phyloP scores from a whole-genome alignment of 2,797 vertebrate genomes.

The Odontamblyopus rebecca region DNA sequence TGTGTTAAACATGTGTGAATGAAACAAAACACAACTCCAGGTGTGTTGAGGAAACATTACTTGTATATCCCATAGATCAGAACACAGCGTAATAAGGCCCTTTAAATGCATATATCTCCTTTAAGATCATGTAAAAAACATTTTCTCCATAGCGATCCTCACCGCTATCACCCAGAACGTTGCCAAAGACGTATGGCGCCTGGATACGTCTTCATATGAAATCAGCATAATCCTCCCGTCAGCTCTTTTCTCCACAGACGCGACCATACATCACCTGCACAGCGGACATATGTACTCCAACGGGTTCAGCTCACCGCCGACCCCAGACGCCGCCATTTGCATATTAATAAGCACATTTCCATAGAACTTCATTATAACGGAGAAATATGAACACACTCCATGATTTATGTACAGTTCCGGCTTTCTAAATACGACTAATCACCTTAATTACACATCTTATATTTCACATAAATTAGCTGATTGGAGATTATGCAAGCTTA shows the following conservation, averaged over 20 bases:
- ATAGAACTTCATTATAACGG: constrained; percentile 25
- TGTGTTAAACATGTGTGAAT: no score
- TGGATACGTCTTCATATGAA: background rate
- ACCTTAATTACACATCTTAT: constrained; percentile 33
- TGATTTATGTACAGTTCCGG: constrained; percentile 39
- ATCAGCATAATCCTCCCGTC: constrained; percentile 8
- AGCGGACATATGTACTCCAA: constrained; percentile 16
- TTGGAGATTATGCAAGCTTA: constrained; percentile 19
- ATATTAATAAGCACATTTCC: constrained; percentile 44
- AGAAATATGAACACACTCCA: constrained; percentile 29
- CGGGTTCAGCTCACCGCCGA: constrained; percentile 21
- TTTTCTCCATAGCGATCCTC: background rate
- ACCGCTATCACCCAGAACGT: background rate
- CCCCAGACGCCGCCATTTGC: constrained; percentile 38
- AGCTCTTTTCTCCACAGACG: constrained; percentile 11
- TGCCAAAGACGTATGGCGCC: background rate
- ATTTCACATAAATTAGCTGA: constrained; percentile 21
- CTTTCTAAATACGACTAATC: constrained; percentile 42
- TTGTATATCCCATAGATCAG: no score
- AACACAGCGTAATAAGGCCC: no score
- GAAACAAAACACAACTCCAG: no score
- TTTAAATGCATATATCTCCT: background rate
- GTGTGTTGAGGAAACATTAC: no score
- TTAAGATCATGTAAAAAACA: background rate
- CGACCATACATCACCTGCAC: constrained; percentile 25